Conservation (phyloP, 2,113 vertebrate species). For the Cryptomyrus ogoouensis region DNA sequence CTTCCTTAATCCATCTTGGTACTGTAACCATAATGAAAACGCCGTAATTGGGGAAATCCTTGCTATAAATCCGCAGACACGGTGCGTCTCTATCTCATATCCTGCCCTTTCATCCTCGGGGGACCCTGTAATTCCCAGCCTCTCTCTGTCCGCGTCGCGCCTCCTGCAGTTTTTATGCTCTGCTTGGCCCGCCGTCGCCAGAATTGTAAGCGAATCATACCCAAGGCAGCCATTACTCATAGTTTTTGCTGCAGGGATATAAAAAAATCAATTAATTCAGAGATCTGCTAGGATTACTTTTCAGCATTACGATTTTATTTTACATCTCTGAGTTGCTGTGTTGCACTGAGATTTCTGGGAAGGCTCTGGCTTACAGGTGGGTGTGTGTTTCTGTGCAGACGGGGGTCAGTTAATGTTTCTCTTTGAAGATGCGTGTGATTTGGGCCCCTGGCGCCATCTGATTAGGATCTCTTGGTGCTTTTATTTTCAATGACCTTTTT, state of each 20-base stretch:
- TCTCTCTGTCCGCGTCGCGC: not conserved
- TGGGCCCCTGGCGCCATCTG: not conserved
- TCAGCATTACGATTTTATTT: not conserved
- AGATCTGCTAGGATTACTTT: conserved; percentile 6
- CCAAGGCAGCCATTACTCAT: conserved; percentile 1
- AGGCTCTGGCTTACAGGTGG: not conserved
- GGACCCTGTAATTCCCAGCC: not conserved
- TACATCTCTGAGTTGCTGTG: not conserved
- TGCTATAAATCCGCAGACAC: not conserved
- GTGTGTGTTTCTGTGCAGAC: not conserved
- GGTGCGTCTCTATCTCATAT: not conserved
- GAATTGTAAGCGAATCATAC: conserved; percentile 11
- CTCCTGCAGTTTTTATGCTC: not conserved
- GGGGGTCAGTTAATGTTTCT: not conserved
- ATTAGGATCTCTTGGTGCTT: not conserved
- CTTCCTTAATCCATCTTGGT: not conserved
- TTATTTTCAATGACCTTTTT: not conserved
- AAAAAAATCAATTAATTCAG: conserved; percentile 12
- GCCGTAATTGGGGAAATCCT: not conserved
- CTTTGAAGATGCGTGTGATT: not conserved
- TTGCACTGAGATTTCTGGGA: not conserved
- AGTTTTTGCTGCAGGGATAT: not conserved
- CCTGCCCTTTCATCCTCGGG: not conserved
- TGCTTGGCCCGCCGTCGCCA: not conserved
- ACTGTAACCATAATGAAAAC: not conserved